Percentiles rank a stretch among this genome's conserved stretches.
These are phyloP conservation scores for Mystacides longicornis DNA, from an alignment of 2,888 invertebrate genomes.

Conservation along the genomic window DNA sequence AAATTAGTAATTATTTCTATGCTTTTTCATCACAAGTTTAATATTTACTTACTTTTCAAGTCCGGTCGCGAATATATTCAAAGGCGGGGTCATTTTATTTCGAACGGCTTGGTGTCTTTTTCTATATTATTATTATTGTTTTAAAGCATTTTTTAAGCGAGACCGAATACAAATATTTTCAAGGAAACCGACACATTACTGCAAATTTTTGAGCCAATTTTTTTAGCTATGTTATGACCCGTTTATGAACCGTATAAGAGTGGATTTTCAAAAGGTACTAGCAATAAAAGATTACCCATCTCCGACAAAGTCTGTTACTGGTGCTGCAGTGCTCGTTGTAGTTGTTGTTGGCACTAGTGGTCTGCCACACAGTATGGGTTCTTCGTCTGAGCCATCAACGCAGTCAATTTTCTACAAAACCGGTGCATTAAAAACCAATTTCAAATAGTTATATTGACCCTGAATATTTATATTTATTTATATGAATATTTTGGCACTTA, in stretches of 20 bases:
- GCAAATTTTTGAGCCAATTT: neutral
- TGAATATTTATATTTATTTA: no score
- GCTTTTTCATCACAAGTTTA: no score
- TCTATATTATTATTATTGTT: neutral
- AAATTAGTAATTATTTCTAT: no score
- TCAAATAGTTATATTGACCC: no score
- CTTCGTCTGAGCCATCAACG: conserved; percentile 17
- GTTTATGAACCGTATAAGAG: no score
- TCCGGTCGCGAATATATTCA: no score
- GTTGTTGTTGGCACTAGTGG: neutral
- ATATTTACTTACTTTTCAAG: no score
- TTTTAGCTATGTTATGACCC: neutral
- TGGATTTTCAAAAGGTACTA: neutral
- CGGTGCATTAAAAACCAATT: no score
- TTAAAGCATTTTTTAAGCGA: no score
- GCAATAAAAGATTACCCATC: neutral
- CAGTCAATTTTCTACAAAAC: conserved; percentile 16
- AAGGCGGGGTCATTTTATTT: neutral
- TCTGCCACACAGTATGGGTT: conserved; percentile 5
- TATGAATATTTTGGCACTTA: no score
- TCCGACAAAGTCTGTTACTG: neutral
- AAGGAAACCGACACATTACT: no score
- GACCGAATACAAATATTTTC: no score
- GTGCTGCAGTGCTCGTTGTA: neutral
- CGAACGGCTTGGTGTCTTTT: neutral